These are phyloP conservation scores for Blastobasis lacticolella DNA, from an alignment of 2,888 invertebrate genomes.

Conservation along the genomic window DNA sequence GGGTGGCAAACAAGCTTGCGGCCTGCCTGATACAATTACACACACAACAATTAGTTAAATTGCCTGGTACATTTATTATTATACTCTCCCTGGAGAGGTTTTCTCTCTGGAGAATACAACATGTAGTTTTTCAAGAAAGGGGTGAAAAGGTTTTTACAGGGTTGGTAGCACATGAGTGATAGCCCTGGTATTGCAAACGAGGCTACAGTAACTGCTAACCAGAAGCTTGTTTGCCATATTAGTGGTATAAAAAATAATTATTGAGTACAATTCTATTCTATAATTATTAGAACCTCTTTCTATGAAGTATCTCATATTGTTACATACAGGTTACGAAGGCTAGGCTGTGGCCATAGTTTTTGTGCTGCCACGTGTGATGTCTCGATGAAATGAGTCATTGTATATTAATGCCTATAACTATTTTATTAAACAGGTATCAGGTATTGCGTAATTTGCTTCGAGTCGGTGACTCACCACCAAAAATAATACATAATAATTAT, in stretches of 20 bases:
- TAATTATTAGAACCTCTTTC: too few species aligned
- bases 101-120: too few species aligned
- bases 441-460: conserved; percentile 55
- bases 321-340: background rate
- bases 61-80: too few species aligned
- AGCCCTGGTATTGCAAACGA: too few species aligned
- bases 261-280: background rate
- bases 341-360: conserved; percentile 12
- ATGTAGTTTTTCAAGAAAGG: too few species aligned
- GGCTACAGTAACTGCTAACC: too few species aligned
- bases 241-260: background rate
- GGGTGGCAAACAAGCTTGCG: too few species aligned
- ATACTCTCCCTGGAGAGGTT: too few species aligned
- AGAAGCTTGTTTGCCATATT: background rate
- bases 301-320: background rate
- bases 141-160: too few species aligned
- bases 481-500: conserved; percentile 27
- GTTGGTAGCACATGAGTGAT: too few species aligned
- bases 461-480: conserved; percentile 51
- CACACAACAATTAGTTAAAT: too few species aligned
- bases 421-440: conserved; percentile 58
- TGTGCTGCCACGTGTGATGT: conserved; percentile 24
- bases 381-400: conserved; percentile 49
- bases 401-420: conserved; percentile 41
- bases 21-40: too few species aligned